Conservation (phyloP, 2,113 vertebrate species). For the Neodontobutis hainanensis region DNA sequence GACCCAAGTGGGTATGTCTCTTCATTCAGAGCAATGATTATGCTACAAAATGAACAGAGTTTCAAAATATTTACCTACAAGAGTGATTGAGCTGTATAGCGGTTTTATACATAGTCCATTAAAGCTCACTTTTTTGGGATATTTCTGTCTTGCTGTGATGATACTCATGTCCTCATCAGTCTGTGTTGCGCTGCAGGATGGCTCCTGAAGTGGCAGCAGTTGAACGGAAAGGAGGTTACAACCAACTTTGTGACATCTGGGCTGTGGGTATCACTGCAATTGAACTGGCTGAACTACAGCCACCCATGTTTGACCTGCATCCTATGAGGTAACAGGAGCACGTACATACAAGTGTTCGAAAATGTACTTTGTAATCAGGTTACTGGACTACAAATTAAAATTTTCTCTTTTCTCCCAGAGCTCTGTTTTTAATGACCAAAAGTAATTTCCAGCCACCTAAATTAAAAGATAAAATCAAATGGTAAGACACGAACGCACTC, state of each 20-base stretch:
- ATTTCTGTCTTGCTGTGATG: no score
- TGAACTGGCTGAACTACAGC: constrained; percentile 96
- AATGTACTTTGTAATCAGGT: background rate
- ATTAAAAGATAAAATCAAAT: constrained; percentile 97
- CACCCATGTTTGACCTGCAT: constrained; percentile 98
- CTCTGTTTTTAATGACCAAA: constrained; percentile 98
- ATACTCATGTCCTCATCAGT: background rate
- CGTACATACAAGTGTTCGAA: background rate
- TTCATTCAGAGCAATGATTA: background rate
- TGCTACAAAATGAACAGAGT: no score
- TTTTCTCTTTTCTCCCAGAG: constrained; percentile 76
- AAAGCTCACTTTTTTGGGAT: no score
- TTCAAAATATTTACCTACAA: no score
- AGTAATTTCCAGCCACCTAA: constrained; percentile 99
- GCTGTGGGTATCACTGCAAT: constrained; percentile 98
- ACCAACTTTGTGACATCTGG: constrained; percentile 98
- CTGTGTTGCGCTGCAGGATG: constrained; percentile 83
- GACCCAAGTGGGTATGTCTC: no score
- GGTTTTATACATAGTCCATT: no score
- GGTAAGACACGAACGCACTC: constrained; percentile 76
- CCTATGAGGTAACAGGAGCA: constrained; percentile 89
- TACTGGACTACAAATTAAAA: background rate
- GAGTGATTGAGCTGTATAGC: no score
- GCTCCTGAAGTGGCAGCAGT: constrained; percentile 98
- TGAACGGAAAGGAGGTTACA: constrained; percentile 98